Conservation (phyloP, 2,113 vertebrate species). For the Pogona vitticeps region DNA sequence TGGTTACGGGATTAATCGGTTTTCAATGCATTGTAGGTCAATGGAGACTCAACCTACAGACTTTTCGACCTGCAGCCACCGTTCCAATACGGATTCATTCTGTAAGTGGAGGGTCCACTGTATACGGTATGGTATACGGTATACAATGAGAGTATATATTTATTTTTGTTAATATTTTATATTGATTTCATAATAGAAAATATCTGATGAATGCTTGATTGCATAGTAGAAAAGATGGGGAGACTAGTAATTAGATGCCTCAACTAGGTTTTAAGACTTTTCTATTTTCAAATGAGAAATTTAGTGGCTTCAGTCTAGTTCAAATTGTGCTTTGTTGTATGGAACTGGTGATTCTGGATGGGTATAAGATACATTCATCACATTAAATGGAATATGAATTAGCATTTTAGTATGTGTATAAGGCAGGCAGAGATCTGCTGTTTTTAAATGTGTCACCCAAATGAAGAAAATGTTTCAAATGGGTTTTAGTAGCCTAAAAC, state of each 20-base stretch:
- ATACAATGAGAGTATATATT: conserved; percentile 50
- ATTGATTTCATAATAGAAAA: conserved; percentile 49
- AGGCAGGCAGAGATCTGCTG: too few relatives aligned
- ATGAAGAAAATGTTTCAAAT: too few relatives aligned
- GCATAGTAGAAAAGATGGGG: conserved; percentile 43
- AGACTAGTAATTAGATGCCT: conserved; percentile 5
- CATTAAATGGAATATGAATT: neutral
- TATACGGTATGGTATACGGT: too few relatives aligned
- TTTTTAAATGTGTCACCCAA: too few relatives aligned
- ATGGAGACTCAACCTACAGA: too few relatives aligned
- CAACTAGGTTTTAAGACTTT: neutral
- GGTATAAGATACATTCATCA: neutral
- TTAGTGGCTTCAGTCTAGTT: neutral
- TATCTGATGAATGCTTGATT: conserved; percentile 45
- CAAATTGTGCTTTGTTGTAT: neutral
- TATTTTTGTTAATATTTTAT: conserved; percentile 47
- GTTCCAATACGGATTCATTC: too few relatives aligned
- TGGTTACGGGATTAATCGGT: too few relatives aligned
- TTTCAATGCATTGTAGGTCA: too few relatives aligned
- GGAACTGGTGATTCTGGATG: neutral
- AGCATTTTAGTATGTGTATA: neutral
- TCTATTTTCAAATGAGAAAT: neutral
- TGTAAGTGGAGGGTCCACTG: too few relatives aligned
- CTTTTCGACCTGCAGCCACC: too few relatives aligned
- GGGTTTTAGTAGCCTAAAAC: too few relatives aligned